Evolutionary conservation across 2,888 invertebrate genomes (phyloP), one percentile per base, ranked within the genome.

Genomic region (Iphiclides podalirius): DNA sequence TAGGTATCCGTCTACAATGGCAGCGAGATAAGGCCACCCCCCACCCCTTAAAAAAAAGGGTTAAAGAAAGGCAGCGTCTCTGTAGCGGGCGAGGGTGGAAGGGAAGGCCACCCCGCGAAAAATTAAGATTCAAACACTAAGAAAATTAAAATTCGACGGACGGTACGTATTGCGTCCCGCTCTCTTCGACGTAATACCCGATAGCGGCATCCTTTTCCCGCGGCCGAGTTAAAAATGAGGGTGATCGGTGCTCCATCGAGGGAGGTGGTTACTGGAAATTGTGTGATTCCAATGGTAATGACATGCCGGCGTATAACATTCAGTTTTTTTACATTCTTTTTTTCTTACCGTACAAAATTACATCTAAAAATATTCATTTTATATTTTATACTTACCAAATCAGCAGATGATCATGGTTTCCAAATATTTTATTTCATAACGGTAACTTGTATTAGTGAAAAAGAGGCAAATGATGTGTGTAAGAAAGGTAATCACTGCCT

Each of bases 71-170:
- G 58, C 60, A 60, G 52, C 62, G 61, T 54, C 59, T 39, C 47
- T 49, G 23, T 36, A 47, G 11, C 44, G 45, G 43, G 72, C 55
- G 17, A 59, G 72, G 82, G 55, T 54, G 70, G 67, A 73, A 77
- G 28, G 60, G 67, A 67, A 61, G 59, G 68, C 61, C 72, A 59
- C 75, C 79, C 79, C 72, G 77, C 78, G 79, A 86, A 88, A 87
- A 88, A 89, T 87, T 86, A 86, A 86, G 82, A 88, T 89, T 88
- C 89, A 86, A 89, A 88, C 82, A 75, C 83, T 86, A 84, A 87
- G 88, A 86, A 88, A 86, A 88, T 89, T 89, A 88, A 89, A 89
- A 89, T 88, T 82, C 84, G 82, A 70, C 73, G 76, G 80, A 75
- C 82, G 70, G 76, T 79, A 75, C 82, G 70, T 71, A 60, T 57